These are phyloP conservation scores for Thermophis baileyi DNA, from an alignment of 2,113 vertebrate species.

Conservation along the genomic window DNA sequence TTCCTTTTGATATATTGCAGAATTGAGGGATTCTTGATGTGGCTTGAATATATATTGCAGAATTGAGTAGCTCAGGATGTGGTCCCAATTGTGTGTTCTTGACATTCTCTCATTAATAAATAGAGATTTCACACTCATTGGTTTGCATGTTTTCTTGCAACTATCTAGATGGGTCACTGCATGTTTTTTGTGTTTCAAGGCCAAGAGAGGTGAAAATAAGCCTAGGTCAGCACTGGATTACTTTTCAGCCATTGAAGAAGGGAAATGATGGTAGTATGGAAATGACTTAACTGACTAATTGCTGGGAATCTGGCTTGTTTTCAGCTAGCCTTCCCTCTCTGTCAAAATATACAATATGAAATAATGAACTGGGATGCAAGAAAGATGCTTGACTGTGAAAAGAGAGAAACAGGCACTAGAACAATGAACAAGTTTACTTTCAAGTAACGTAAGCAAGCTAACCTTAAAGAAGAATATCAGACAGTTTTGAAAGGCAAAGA, in stretches of 20 bases:
- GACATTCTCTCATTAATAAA: not conserved
- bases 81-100: not conserved
- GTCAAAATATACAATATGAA: not conserved
- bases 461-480: not conserved
- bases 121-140: not conserved
- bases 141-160: not conserved
- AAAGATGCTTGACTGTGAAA: not conserved
- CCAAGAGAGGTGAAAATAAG: not conserved
- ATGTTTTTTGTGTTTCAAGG: not conserved
- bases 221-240: not conserved
- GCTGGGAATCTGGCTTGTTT: not conserved
- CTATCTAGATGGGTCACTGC: not conserved
- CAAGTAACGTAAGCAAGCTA: not conserved
- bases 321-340: not conserved
- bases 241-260: not conserved
- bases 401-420: not conserved
- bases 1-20: not conserved
- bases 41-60: not conserved
- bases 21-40: not conserved
- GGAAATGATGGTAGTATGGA: not conserved
- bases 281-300: not conserved
- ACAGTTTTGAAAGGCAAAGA: not conserved
- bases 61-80: not conserved
- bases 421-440: not conserved
- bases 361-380: not conserved